Percentiles rank a stretch among this genome's conserved stretches.
Evolutionary conservation across 2,113 vertebrate genomes (phyloP).

Genomic region (Gnathonemus longibarbis): DNA sequence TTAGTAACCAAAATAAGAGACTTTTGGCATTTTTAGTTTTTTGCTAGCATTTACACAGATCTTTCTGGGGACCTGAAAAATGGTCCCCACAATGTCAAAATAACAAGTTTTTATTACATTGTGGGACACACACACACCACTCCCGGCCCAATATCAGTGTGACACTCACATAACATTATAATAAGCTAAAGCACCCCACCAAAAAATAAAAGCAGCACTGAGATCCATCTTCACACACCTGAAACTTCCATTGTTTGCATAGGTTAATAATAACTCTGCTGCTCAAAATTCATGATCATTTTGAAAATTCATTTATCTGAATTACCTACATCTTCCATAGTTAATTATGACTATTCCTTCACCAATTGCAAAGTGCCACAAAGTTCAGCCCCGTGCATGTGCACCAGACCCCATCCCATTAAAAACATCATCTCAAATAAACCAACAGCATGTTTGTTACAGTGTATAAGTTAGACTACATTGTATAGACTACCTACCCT

Average conservation of each 20-base stretch:
- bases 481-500: conserved; percentile 30
- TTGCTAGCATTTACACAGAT: too few relatives aligned
- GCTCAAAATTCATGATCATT: neutral
- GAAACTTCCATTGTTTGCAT: neutral
- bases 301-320: neutral
- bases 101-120: too few relatives aligned
- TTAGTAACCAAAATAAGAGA: too few relatives aligned
- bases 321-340: neutral
- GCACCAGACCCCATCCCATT: neutral
- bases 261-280: neutral
- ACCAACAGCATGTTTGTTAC: conserved; percentile 21
- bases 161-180: neutral
- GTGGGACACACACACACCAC: neutral
- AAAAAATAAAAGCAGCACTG: neutral
- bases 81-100: too few relatives aligned
- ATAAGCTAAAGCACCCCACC: neutral
- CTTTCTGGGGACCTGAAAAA: too few relatives aligned
- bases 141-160: neutral
- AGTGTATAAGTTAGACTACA: conserved; percentile 15
- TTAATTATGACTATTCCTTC: neutral
- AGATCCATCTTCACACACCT: neutral
- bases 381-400: neutral
- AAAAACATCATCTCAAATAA: neutral
- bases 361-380: neutral
- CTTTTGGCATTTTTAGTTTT: too few relatives aligned